Percentiles rank a stretch among this genome's conserved stretches.
Evolutionary conservation across 2,797 vertebrate genomes (phyloP).

Genomic region (Cynodonichthys magdalenae): DNA sequence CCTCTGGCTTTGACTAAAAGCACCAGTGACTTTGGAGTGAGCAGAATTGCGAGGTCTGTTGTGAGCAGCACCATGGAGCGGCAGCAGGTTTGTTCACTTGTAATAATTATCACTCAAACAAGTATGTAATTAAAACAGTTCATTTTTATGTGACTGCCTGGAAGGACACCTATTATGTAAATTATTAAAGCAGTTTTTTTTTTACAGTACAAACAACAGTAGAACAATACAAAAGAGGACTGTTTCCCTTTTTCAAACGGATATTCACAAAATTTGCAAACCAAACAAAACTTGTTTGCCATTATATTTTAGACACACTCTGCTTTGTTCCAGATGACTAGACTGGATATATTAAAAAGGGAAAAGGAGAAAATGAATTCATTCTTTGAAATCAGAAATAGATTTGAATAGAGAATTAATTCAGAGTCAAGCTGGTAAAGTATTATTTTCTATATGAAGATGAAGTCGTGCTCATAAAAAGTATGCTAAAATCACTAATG

Average conservation of each 20-base stretch:
- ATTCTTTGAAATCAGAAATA: too few relatives aligned
- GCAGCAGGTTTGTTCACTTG: conserved; percentile 86
- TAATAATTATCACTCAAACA: too few relatives aligned
- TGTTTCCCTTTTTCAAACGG: too few relatives aligned
- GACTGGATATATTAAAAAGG: not conserved
- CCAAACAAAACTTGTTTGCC: too few relatives aligned
- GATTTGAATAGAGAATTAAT: too few relatives aligned
- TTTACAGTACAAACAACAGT: too few relatives aligned
- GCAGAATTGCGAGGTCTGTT: conserved; percentile 71
- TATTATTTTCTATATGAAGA: too few relatives aligned
- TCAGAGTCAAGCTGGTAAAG: too few relatives aligned
- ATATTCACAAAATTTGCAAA: too few relatives aligned
- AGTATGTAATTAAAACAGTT: not conserved
- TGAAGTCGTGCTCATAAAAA: too few relatives aligned
- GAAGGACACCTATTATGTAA: not conserved
- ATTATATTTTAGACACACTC: not conserved
- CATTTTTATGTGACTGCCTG: not conserved
- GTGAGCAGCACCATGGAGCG: conserved; percentile 80
- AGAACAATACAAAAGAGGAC: too few relatives aligned
- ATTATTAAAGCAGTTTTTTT: not conserved
- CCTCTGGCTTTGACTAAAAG: conserved; percentile 93
- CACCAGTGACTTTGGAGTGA: conserved; percentile 76
- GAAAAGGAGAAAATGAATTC: not conserved
- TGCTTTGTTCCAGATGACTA: not conserved
- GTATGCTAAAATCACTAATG: too few relatives aligned